Evolutionary conservation across 2,888 invertebrate genomes (phyloP), one percentile per base, ranked within the genome.

Genomic region (Litoditis marina): DNA sequence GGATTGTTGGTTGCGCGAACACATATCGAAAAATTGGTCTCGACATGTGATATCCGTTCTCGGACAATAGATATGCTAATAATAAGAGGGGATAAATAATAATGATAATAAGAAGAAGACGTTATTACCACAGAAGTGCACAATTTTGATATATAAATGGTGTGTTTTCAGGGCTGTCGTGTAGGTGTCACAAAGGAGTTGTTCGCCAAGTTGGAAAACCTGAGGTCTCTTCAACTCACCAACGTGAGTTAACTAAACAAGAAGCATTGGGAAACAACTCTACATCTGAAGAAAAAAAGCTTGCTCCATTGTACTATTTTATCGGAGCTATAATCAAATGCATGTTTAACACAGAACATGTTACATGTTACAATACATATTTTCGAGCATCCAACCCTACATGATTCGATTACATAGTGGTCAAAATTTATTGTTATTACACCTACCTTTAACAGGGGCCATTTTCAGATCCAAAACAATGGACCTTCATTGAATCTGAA

Each of bases 161-260:
- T 27, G 7, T 16, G 25, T 44, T 71, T 69, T 63, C 71, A 71
- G 71, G 63, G 68, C 63, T 71, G 71, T 58, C 60, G 59, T 11
- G 51, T 63, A 16, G 44, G 65, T 34, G 62, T 65, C 25, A 39
- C 65, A 5, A 60, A 53, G 32, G 66, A 66, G 27, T 47, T 66
- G 19, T 67, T 69, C 55, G 58, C 68, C 47, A 65, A 65, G 25
- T 32, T 71, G 42, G 34, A 58, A 8, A 54, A 64, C 28, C 51
- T 71, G 7, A 51, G 71, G 16, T 66, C 65, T 2, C 27, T 71
- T 32, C 65, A 67, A 28, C 22, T 71, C 19, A 53, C 39, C 31
- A 55, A 57, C 46, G 57, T 71, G 27, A n/a, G n/a, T n/a, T n/a
- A n/a, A n/a, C n/a, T n/a, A n/a, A n/a, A n/a, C n/a, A n/a, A n/a